These are phyloP conservation scores for Motacilla tschutschensis DNA, from an alignment of 2,113 vertebrate genomes.

Conservation along the genomic window DNA sequence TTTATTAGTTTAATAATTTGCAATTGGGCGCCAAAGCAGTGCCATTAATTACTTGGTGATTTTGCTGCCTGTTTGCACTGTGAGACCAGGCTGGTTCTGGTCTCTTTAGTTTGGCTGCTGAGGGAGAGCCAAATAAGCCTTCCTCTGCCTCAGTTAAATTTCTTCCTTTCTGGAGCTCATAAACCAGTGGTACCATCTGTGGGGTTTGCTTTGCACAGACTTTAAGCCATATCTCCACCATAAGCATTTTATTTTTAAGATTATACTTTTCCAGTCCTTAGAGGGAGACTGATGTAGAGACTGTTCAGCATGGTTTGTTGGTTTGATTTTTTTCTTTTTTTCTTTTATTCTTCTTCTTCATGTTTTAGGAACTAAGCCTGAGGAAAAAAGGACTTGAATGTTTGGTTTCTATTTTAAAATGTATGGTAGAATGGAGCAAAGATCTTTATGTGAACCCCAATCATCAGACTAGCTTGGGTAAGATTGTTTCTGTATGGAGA, in stretches of 20 bases:
- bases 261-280: background rate
- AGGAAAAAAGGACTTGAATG: conserved; percentile 97
- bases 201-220: background rate
- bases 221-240: rapidly evolving
- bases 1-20: background rate
- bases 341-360: background rate
- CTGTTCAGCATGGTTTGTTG: background rate
- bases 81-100: background rate
- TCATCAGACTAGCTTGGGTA: conserved; percentile 90
- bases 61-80: background rate
- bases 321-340: background rate
- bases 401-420: conserved; percentile 95
- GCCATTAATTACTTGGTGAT: background rate
- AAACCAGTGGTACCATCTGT: background rate
- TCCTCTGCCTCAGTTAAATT: background rate
- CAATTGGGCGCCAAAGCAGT: background rate
- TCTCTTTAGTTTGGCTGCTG: background rate
- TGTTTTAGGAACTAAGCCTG: conserved; percentile 88
- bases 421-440: conserved; percentile 98
- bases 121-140: background rate
- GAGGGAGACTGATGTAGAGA: background rate
- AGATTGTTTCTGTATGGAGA: conserved; percentile 35
- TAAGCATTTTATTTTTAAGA: background rate
- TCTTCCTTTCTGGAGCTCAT: background rate
- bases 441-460: conserved; percentile 97